phyloP scores from a whole-genome alignment of 2,888 invertebrate species.

The Andrena bucephala region DNA sequence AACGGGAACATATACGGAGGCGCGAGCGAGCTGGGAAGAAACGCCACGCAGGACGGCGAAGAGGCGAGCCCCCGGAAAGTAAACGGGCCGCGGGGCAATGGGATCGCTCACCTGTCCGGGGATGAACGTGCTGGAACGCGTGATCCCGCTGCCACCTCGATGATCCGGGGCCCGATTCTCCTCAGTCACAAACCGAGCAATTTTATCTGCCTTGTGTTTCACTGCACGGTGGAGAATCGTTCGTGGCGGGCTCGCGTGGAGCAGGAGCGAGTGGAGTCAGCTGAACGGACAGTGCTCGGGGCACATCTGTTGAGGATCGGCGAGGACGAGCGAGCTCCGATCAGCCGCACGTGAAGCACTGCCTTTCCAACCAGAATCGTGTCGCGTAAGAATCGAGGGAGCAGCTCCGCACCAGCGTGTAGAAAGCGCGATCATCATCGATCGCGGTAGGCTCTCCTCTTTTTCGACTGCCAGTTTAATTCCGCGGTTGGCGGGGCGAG shows the following conservation, averaged over 20 bases:
- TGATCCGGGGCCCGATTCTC: conserved; percentile 49
- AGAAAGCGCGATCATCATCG: not conserved
- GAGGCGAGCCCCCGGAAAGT: not conserved
- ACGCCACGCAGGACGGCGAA: not conserved
- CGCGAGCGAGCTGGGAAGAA: not conserved
- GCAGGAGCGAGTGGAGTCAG: not conserved
- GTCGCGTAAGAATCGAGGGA: not conserved
- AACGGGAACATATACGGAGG: not conserved
- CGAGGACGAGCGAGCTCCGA: conserved; percentile 19
- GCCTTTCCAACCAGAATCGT: conserved; percentile 32
- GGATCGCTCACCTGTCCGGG: conserved; percentile 55
- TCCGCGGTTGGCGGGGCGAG: not conserved
- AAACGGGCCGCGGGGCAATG: not conserved
- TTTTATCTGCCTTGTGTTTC: conserved; percentile 6
- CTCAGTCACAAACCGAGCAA: conserved; percentile 20
- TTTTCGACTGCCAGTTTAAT: not conserved
- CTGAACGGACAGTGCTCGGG: conserved; percentile 10
- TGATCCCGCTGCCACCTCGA: conserved; percentile 26
- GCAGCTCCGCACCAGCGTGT: not conserved
- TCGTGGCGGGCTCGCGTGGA: not conserved
- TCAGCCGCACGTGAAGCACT: conserved; percentile 49
- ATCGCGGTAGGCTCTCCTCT: not conserved
- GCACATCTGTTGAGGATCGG: conserved; percentile 36
- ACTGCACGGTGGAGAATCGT: not conserved
- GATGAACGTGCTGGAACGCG: conserved; percentile 36